Percentiles rank a stretch among this genome's conserved stretches.
Conservation (phyloP, 2,888 invertebrate species). For the Microdon myrmicae region DNA sequence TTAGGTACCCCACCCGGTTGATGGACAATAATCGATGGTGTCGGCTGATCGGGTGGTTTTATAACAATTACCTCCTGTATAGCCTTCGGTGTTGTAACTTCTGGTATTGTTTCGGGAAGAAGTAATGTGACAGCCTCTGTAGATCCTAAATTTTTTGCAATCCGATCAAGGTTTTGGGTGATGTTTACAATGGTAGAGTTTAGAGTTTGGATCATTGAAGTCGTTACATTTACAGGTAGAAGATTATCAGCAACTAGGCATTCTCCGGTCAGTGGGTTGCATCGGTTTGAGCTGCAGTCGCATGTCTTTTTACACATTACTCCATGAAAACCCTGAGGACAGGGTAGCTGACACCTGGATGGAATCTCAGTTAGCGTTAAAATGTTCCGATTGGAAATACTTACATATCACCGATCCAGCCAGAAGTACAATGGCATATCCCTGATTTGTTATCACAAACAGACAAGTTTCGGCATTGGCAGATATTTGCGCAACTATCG, state of each 20-base stretch:
- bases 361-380: background rate
- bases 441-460: constrained; percentile 75
- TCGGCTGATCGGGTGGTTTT: constrained; percentile 58
- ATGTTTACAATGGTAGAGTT: constrained; percentile 65
- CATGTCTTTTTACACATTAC: constrained; percentile 63
- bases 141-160: constrained; percentile 59
- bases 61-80: constrained; percentile 64
- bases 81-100: constrained; percentile 55
- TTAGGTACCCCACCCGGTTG: constrained; percentile 57
- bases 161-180: constrained; percentile 62
- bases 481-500: constrained; percentile 75
- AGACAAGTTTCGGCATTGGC: constrained; percentile 73
- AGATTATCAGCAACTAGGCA: constrained; percentile 37
- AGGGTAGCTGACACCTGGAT: constrained; percentile 62
- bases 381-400: no score
- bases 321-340: constrained; percentile 63
- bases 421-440: constrained; percentile 74
- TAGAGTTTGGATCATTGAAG: constrained; percentile 62
- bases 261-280: constrained; percentile 55
- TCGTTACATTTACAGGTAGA: constrained; percentile 57
- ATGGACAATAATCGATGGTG: constrained; percentile 64
- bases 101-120: constrained; percentile 43
- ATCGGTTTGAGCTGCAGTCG: constrained; percentile 57
- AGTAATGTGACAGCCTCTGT: constrained; percentile 36
- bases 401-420: constrained; percentile 78